These are phyloP conservation scores for Mormyrus lacerda DNA, from an alignment of 2,113 vertebrate species.

Conservation along the genomic window DNA sequence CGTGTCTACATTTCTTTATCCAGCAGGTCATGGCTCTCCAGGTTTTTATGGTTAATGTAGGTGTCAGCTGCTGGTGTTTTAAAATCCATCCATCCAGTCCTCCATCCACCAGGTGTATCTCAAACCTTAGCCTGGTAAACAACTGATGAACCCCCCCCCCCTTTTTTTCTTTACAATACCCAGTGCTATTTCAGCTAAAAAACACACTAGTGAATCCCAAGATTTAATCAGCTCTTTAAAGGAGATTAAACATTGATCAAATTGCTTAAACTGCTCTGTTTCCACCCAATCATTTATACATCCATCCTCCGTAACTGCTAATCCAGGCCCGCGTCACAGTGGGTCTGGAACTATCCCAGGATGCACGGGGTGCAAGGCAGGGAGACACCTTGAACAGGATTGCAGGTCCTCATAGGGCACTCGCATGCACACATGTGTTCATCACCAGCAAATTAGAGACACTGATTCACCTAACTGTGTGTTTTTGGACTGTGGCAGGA, in stretches of 20 bases:
- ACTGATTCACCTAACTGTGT: not conserved
- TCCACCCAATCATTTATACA: not conserved
- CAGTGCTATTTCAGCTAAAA: not conserved
- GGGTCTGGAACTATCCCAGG: not conserved
- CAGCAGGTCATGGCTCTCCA: not conserved
- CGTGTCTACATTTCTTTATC: not conserved
- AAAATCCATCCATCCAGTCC: not conserved
- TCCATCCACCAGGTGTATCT: not conserved
- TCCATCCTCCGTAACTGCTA: not conserved
- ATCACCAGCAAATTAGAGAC: not conserved
- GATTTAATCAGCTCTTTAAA: not conserved
- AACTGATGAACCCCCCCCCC: not conserved
- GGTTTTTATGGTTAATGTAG: not conserved
- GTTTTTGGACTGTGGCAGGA: not conserved
- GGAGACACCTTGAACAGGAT: not conserved
- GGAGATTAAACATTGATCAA: not conserved
- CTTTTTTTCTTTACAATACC: not conserved
- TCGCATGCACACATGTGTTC: not conserved
- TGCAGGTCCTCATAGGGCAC: not conserved
- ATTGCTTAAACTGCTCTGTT: not conserved
- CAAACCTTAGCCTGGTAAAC: not conserved
- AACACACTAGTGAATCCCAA: not conserved
- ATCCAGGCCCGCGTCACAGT: not conserved
- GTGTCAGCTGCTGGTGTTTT: not conserved
- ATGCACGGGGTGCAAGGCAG: not conserved